A percentile compares a stretch with the other conserved stretches of the same genome.
Evolutionary conservation across 2,888 invertebrate genomes (phyloP).

Genomic region (Myopa testacea): DNA sequence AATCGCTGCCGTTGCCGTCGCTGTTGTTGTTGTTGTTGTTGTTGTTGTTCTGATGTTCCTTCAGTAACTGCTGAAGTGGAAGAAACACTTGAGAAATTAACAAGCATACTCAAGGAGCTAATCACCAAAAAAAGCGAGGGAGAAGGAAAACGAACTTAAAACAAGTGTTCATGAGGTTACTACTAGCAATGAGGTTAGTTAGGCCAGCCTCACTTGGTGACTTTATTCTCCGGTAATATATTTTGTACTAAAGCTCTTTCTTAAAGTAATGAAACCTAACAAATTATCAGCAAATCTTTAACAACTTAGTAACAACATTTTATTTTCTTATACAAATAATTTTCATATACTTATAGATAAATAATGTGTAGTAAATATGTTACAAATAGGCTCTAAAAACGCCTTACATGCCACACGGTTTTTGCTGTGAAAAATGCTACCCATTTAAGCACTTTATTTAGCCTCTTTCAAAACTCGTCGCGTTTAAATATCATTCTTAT

Average conservation of each 20-base stretch:
- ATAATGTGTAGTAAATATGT: too few relatives aligned
- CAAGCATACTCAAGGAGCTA: not conserved
- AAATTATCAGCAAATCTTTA: not conserved
- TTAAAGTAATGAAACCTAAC: too few relatives aligned
- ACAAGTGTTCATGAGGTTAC: not conserved
- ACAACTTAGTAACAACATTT: not conserved
- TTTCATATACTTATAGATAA: not conserved
- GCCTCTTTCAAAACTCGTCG: not conserved
- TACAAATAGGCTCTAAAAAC: not conserved
- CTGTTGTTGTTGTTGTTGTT: too few relatives aligned
- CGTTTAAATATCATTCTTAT: too few relatives aligned
- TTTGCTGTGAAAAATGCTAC: too few relatives aligned
- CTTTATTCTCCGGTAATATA: too few relatives aligned
- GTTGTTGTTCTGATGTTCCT: not conserved
- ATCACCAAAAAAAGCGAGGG: not conserved
- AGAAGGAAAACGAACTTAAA: not conserved
- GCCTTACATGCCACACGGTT: not conserved
- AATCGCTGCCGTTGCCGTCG: too few relatives aligned
- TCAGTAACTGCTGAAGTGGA: not conserved
- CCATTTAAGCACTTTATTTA: not conserved
- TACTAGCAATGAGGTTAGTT: too few relatives aligned
- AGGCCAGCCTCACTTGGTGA: too few relatives aligned
- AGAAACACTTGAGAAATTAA: constrained; percentile 6
- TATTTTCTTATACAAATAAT: not conserved
- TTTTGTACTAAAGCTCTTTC: too few relatives aligned